Conservation (phyloP, 2,888 invertebrate species). For the Oeneis ivallda region DNA sequence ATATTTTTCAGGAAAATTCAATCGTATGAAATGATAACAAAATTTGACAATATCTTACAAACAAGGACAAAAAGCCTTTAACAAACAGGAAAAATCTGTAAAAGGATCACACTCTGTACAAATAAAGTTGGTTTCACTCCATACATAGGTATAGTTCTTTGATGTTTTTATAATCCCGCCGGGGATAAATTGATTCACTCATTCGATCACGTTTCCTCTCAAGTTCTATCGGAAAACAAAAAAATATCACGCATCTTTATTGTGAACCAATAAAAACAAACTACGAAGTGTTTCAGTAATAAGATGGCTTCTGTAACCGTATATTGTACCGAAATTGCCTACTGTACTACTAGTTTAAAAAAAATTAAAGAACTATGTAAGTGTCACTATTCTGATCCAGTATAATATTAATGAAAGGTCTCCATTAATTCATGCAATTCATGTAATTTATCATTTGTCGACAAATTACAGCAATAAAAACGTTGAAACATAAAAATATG, state of each 20-base stretch:
- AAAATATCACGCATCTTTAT: not conserved
- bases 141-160: slow-evolving; percentile 61
- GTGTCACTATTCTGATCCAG: not conserved
- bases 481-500: slow-evolving; percentile 9
- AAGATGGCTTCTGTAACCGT: no score
- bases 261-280: not conserved
- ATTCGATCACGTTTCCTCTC: slow-evolving; percentile 21
- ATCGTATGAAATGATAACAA: not conserved
- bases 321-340: no score
- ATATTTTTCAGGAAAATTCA: not conserved
- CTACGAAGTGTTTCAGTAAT: no score
- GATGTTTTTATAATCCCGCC: slow-evolving; percentile 63
- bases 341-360: no score
- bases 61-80: not conserved
- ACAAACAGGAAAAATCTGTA: slow-evolving; percentile 13
- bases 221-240: slow-evolving; percentile 12
- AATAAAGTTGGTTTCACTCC: slow-evolving; percentile 63
- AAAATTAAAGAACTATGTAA: not conserved
- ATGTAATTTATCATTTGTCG: not conserved
- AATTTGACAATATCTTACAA: not conserved
- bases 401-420: not conserved
- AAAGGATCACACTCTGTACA: slow-evolving; percentile 51
- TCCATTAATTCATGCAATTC: not conserved
- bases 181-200: slow-evolving; percentile 40
- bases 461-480: slow-evolving; percentile 11